Evolutionary conservation across 2,113 vertebrate species (phyloP).

Genomic region (Passer domesticus): DNA sequence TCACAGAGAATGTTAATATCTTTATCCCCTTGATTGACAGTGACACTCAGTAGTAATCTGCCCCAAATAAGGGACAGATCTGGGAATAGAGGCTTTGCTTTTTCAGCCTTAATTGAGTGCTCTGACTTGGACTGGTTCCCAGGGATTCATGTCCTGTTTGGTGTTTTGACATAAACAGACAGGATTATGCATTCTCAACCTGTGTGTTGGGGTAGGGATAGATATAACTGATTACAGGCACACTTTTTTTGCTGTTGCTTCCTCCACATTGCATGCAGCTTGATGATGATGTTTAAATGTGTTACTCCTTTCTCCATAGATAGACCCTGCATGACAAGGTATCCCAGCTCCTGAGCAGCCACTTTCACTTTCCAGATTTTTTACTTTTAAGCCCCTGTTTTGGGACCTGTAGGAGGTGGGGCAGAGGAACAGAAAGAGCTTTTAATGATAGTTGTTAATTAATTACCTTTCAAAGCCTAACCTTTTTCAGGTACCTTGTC

Average conservation of each 20-base stretch:
- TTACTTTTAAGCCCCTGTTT: not conserved
- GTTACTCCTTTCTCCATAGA: not conserved
- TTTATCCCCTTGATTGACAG: not conserved
- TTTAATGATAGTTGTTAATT: not conserved
- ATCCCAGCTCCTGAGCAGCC: not conserved
- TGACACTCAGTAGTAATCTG: not conserved
- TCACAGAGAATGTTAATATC: not conserved
- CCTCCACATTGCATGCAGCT: not conserved
- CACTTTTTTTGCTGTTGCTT: not conserved
- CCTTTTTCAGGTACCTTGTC: not conserved
- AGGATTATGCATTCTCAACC: not conserved
- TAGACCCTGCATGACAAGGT: not conserved
- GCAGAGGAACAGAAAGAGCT: not conserved
- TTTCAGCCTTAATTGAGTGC: not conserved
- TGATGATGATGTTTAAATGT: not conserved
- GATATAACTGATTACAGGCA: not conserved
- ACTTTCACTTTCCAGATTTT: not conserved
- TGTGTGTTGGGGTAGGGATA: not conserved
- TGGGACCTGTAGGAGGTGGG: not conserved
- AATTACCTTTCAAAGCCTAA: not conserved
- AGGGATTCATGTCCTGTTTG: not conserved
- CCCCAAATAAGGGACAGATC: not conserved
- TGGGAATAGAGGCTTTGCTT: not conserved
- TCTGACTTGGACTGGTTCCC: not conserved
- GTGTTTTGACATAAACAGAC: not conserved